Conservation (phyloP, 2,888 invertebrate species). For the Orchesella flavescens region DNA sequence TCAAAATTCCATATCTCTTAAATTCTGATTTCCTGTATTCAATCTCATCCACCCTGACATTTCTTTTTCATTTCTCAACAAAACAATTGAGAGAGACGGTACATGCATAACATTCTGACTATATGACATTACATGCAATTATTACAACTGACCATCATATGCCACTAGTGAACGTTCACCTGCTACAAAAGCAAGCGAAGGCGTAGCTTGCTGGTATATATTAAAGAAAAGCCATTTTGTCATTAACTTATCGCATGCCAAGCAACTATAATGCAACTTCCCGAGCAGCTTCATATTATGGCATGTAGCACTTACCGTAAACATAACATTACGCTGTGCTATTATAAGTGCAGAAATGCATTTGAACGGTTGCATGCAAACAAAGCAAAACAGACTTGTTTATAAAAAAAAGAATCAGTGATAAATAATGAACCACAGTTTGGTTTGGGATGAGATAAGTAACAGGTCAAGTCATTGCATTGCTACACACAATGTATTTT, state of each 20-base stretch:
- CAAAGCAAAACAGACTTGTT: too few relatives aligned
- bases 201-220: too few relatives aligned
- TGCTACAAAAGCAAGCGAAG: too few relatives aligned
- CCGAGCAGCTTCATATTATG: background rate
- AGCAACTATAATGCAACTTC: conserved; percentile 29
- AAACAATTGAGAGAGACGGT: background rate
- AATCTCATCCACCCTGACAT: background rate
- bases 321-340: too few relatives aligned
- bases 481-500: too few relatives aligned
- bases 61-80: background rate
- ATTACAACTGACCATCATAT: too few relatives aligned
- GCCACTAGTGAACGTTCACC: too few relatives aligned
- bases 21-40: conserved; percentile 44
- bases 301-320: background rate
- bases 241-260: conserved; percentile 41
- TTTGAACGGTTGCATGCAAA: too few relatives aligned
- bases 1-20: conserved; percentile 26
- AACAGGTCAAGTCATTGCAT: too few relatives aligned
- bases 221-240: background rate
- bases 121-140: too few relatives aligned
- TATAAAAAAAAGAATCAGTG: background rate
- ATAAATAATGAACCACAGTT: conserved; percentile 1
- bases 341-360: too few relatives aligned
- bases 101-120: too few relatives aligned
- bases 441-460: background rate